Evolutionary conservation across 37 sponge, comb jelly and placozoan species (phyloP), one percentile per base, ranked within the genome.

Genomic region (Crambe crambe): DNA sequence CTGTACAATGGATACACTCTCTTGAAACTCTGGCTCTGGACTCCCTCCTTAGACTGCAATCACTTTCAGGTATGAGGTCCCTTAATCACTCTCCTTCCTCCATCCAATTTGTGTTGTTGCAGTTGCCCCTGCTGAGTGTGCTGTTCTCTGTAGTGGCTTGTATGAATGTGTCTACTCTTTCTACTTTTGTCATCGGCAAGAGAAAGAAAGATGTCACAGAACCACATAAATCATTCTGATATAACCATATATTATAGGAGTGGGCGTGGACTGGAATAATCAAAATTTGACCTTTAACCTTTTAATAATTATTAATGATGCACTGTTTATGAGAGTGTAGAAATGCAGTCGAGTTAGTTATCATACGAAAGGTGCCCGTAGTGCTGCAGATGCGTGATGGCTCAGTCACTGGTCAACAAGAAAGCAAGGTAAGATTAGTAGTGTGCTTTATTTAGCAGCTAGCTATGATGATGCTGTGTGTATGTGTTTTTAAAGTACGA

Each of bases 1-100:
- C 56, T 87, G 56, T 87, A 87, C 72, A 87, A 87, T 81, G 82
- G 82, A 8, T 81, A 77, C 56, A 70, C 63, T 29, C 72, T 87
- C 36, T 37, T 75, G 36, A 60, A 58, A 29, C 75, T 87, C 47
- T 81, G 68, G 43, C 42, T 64, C 8, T 65, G 66, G 66, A 71
- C 72, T 23, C 30, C 70, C 20, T 42, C 56, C 0, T 17, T 70
- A 2, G 75, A 80, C 59, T 87, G 87, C 41, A 21, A 42, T 27
- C 59, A 68, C 67, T 80, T 67, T 58, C 81, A 87, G 87, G 87
- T 87, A 15, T 34, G 65, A 17, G 30, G 9, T 43, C 47, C 47
- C n/a, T n/a, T n/a, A n/a, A n/a, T n/a, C n/a, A n/a, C n/a, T 6
- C 12, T 47, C 10, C 6, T 47, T 15, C 10, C 51, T 47, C 6